These are phyloP conservation scores for Andrena hattorfiana DNA, from an alignment of 2,888 invertebrate genomes.

Conservation along the genomic window DNA sequence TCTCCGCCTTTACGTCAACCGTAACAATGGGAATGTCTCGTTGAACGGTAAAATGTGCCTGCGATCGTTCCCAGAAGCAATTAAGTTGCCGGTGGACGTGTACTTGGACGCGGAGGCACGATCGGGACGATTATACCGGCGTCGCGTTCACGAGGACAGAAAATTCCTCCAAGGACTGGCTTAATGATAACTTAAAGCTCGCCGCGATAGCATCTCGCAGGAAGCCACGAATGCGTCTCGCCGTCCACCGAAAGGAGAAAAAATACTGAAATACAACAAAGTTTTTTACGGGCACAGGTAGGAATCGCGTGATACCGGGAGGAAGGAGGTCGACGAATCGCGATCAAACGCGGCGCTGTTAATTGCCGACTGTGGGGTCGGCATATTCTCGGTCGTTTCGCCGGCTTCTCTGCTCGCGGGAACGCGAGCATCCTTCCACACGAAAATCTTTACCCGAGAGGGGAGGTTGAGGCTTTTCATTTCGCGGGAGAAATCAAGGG, in stretches of 20 bases:
- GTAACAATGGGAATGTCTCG: constrained; percentile 26
- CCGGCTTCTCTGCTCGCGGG: constrained; percentile 13
- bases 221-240: constrained; percentile 66
- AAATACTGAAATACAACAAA: constrained; percentile 54
- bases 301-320: constrained; percentile 67
- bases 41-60: neutral
- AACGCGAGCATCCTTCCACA: constrained; percentile 6
- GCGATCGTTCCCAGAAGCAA: constrained; percentile 35
- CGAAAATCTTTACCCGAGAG: constrained; percentile 6
- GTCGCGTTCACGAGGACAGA: constrained; percentile 53
- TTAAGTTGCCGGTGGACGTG: constrained; percentile 32
- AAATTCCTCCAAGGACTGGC: constrained; percentile 65
- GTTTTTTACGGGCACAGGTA: constrained; percentile 34
- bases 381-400: constrained; percentile 15
- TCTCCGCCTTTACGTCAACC: constrained; percentile 24
- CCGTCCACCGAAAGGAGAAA: constrained; percentile 41
- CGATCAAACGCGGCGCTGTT: constrained; percentile 64
- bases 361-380: constrained; percentile 58
- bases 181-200: constrained; percentile 66
- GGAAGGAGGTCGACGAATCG: constrained; percentile 63
- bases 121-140: constrained; percentile 53
- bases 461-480: neutral
- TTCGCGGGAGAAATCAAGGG: too few species aligned
- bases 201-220: constrained; percentile 63
- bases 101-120: neutral